Evolutionary conservation across 2,113 vertebrate species (phyloP).

Genomic region (Carassius carassius): DNA sequence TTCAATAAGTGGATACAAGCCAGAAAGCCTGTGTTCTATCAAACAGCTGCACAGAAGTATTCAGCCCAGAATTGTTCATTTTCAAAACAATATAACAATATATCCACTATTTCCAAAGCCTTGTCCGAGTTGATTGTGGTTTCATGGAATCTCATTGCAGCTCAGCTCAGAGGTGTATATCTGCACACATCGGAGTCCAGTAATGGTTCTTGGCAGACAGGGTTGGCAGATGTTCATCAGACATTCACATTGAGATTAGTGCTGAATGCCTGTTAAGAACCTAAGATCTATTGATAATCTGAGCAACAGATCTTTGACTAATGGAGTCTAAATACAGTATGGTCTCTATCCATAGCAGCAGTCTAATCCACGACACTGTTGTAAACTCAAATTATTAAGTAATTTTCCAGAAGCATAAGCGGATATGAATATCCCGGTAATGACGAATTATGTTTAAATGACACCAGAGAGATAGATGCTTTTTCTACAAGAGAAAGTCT

Average conservation of each 20-base stretch:
- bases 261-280: not conserved
- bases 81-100: not conserved
- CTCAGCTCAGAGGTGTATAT: not conserved
- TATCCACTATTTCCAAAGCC: not conserved
- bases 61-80: not conserved
- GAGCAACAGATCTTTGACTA: conserved; percentile 28
- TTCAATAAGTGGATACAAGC: not conserved
- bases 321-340: conserved; percentile 1
- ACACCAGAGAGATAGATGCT: not conserved
- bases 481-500: not conserved
- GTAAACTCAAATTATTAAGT: conserved; percentile 2
- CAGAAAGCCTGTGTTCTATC: not conserved
- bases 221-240: conserved; percentile 28
- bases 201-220: conserved; percentile 23
- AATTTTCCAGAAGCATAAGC: not conserved
- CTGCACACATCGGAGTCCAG: not conserved
- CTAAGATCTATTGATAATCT: conserved; percentile 28
- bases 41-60: not conserved
- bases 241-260: conserved; percentile 13
- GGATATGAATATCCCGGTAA: not conserved
- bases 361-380: not conserved
- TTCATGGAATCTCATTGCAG: not conserved
- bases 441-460: not conserved
- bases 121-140: not conserved
- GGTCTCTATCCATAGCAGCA: not conserved